phyloP scores from a whole-genome alignment of 2,888 invertebrate species.

The Pseudoips prasinana region DNA sequence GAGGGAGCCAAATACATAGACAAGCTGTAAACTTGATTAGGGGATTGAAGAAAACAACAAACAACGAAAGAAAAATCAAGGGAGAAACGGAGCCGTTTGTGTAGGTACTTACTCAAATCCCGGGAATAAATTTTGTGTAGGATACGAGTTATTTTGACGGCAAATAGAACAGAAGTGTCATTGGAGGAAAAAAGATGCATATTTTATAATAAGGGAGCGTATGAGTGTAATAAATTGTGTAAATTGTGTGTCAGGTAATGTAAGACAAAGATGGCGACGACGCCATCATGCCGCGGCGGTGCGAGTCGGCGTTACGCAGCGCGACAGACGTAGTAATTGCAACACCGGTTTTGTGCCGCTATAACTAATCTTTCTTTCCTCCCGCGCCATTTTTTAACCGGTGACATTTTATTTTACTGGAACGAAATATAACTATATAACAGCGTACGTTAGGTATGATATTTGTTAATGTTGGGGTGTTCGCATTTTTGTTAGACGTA shows the following conservation, averaged over 20 bases:
- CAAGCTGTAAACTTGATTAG: constrained; percentile 66
- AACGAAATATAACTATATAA: constrained; percentile 47
- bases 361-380: constrained; percentile 58
- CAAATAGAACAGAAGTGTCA: constrained; percentile 32
- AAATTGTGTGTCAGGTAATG: constrained; percentile 32
- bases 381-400: constrained; percentile 52
- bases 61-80: constrained; percentile 64
- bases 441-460: constrained; percentile 25
- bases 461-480: constrained; percentile 6
- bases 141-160: constrained; percentile 42
- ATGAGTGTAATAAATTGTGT: constrained; percentile 34
- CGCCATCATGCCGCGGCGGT: too few relatives aligned
- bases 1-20: constrained; percentile 49
- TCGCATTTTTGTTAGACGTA: constrained; percentile 1
- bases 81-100: constrained; percentile 56
- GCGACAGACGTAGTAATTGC: constrained; percentile 49
- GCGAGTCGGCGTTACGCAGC: constrained; percentile 13
- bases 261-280: constrained; percentile 22
- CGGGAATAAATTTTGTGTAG: constrained; percentile 47
- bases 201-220: constrained; percentile 29
- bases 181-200: constrained; percentile 15
- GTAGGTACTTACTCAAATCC: constrained; percentile 53
- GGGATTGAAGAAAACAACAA: constrained; percentile 66
- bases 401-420: constrained; percentile 62
- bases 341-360: constrained; percentile 44